A percentile compares a stretch with the other conserved stretches of the same genome.
Conservation (phyloP, 1,140 invertebrate species). For the Gryllus bimaculatus region DNA sequence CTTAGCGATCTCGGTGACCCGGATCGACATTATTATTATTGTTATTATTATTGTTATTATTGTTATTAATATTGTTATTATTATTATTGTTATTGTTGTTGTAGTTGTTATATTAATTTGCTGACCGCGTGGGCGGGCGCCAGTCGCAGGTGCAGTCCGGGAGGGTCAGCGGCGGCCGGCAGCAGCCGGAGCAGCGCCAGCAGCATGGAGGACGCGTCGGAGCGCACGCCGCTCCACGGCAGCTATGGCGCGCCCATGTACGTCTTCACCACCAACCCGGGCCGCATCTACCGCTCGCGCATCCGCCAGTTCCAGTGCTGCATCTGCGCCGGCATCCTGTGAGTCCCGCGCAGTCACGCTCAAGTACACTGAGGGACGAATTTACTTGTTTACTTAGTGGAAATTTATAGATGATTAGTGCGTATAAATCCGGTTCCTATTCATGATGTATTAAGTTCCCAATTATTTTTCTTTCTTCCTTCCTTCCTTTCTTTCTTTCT, state of each 20-base stretch:
- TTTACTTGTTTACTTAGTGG: no score
- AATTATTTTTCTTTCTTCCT: no score
- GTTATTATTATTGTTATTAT: no score
- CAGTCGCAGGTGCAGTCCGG: neutral
- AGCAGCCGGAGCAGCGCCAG: neutral
- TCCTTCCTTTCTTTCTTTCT: no score
- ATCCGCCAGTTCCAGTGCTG: slow-evolving; percentile 60
- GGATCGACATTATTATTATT: no score
- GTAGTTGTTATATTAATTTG: neutral
- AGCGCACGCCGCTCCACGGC: slow-evolving; percentile 42
- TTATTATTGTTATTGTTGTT: neutral
- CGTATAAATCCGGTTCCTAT: no score
- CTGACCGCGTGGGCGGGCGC: neutral
- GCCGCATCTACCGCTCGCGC: slow-evolving; percentile 44
- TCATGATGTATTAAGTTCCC: no score
- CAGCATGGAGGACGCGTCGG: slow-evolving; percentile 27
- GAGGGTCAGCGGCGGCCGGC: neutral
- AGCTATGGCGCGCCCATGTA: slow-evolving; percentile 42
- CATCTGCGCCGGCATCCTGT: slow-evolving; percentile 53
- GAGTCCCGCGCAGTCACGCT: slow-evolving; percentile 32
- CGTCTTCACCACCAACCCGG: slow-evolving; percentile 48
- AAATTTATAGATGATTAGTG: no score
- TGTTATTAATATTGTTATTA: no score
- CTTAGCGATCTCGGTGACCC: no score
- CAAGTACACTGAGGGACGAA: no score